A percentile compares a stretch with the other conserved stretches of the same genome.
These are phyloP conservation scores for Mustelus asterias DNA, from an alignment of 2,113 vertebrate genomes.

Conservation along the genomic window DNA sequence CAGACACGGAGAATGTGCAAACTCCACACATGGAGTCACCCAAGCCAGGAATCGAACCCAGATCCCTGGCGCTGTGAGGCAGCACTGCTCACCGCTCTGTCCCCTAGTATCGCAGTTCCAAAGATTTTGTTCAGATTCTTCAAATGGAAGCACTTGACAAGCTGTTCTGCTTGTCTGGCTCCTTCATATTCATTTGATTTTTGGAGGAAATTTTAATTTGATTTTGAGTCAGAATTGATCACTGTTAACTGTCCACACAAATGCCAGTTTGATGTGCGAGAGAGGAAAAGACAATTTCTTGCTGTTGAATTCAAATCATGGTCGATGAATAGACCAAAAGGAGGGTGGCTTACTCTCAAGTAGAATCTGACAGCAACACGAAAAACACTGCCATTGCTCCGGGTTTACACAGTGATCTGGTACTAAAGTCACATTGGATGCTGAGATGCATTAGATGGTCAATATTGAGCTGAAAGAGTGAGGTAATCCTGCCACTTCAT, in stretches of 20 bases:
- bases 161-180: background rate
- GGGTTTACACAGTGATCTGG: background rate
- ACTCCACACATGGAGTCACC: no score
- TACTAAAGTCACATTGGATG: background rate
- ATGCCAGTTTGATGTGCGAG: background rate
- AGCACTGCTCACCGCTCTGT: no score
- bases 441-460: background rate
- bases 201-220: slow-evolving; percentile 37
- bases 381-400: background rate
- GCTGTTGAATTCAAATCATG: background rate
- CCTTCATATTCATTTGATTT: slow-evolving; percentile 35
- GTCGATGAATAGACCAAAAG: background rate
- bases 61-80: no score
- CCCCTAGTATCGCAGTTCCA: background rate
- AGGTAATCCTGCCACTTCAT: background rate
- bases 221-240: slow-evolving; percentile 29
- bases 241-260: background rate
- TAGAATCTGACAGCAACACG: background rate
- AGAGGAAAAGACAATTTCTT: background rate
- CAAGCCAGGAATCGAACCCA: no score
- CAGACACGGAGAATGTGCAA: no score
- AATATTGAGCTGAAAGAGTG: background rate
- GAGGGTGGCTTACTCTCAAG: background rate
- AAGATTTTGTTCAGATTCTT: slow-evolving; percentile 32
- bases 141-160: slow-evolving; percentile 28